phyloP scores from a whole-genome alignment of 2,113 vertebrate genomes.

The Canis aureus region DNA sequence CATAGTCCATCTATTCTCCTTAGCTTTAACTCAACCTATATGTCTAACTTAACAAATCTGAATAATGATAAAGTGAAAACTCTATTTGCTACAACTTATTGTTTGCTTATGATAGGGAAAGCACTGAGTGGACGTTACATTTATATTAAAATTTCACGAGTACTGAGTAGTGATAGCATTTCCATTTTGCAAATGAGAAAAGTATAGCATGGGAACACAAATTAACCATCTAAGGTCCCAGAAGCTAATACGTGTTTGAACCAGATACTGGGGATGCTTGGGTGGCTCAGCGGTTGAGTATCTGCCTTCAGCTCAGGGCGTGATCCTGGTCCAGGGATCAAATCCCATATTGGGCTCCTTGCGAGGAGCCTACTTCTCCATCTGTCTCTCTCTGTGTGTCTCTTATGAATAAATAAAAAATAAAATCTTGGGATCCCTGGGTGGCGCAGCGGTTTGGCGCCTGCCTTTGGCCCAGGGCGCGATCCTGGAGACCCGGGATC shows the following conservation, averaged over 20 bases:
- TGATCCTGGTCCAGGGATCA: too few relatives aligned
- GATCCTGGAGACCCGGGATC: too few relatives aligned
- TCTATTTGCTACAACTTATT: neutral
- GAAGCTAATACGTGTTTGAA: neutral
- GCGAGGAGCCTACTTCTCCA: too few relatives aligned
- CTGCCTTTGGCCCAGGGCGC: too few relatives aligned
- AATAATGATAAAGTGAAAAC: neutral
- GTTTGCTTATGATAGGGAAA: neutral
- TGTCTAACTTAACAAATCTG: neutral
- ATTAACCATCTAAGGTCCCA: neutral
- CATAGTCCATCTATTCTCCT: neutral
- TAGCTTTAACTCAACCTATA: neutral
- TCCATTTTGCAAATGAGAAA: neutral
- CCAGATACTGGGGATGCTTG: neutral
- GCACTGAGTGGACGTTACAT: neutral
- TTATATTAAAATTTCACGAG: neutral
- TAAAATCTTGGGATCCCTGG: too few relatives aligned
- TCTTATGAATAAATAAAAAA: too few relatives aligned
- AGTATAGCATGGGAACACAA: rapidly evolving
- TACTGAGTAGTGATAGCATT: neutral
- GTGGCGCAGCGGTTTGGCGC: too few relatives aligned
- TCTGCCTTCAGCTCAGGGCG: too few relatives aligned
- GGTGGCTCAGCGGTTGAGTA: too few relatives aligned
- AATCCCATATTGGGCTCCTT: too few relatives aligned
- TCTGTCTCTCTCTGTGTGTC: too few relatives aligned